phyloP scores from a whole-genome alignment of 2,797 vertebrate genomes.

The Crax fasciolata region DNA sequence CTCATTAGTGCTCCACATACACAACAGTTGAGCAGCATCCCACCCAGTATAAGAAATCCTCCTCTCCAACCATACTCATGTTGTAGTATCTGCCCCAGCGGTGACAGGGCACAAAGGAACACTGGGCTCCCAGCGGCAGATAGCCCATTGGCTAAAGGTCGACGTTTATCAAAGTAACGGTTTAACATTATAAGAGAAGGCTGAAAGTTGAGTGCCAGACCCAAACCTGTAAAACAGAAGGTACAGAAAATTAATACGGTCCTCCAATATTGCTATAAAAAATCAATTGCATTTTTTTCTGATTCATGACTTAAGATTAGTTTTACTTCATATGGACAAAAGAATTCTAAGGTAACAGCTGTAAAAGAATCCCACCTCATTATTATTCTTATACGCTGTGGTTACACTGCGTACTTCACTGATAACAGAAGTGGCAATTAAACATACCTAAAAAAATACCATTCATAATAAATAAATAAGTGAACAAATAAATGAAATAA shows the following conservation, averaged over 20 bases:
- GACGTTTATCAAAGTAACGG: slow-evolving; percentile 92
- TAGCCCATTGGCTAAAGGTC: slow-evolving; percentile 94
- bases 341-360: neutral
- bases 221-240: slow-evolving; percentile 87
- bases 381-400: neutral
- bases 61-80: slow-evolving; percentile 93
- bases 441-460: neutral
- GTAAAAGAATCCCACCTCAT: neutral
- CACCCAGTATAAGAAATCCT: slow-evolving; percentile 94
- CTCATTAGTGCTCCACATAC: slow-evolving; percentile 94
- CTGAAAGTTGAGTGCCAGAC: slow-evolving; percentile 95
- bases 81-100: slow-evolving; percentile 92
- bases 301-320: neutral
- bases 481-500: neutral
- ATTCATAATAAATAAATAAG: neutral
- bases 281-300: neutral
- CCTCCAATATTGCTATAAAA: neutral
- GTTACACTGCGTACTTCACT: neutral
- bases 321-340: neutral
- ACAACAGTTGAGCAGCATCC: slow-evolving; percentile 94
- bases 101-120: slow-evolving; percentile 93
- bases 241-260: neutral
- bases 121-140: slow-evolving; percentile 95
- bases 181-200: slow-evolving; percentile 98
- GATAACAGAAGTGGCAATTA: neutral